Evolutionary conservation across 2,113 vertebrate species (phyloP).

Genomic region (Lycaon pictus): DNA sequence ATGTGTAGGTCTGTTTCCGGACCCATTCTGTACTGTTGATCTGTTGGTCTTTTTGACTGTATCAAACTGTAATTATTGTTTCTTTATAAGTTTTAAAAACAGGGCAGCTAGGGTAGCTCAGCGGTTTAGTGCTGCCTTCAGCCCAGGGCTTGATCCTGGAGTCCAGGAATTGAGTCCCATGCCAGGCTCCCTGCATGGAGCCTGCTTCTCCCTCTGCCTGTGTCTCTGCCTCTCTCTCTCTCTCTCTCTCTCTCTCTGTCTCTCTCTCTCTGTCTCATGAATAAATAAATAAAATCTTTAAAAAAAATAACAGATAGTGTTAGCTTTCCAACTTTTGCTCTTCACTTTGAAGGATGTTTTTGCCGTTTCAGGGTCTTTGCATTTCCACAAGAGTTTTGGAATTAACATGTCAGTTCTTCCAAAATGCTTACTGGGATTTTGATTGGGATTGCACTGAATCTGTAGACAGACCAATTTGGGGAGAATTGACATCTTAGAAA

Average conservation of each 20-base stretch:
- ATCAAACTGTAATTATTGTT: background rate
- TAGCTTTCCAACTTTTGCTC: background rate
- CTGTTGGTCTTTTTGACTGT: background rate
- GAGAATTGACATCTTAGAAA: background rate
- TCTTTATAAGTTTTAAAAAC: background rate
- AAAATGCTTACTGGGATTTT: background rate
- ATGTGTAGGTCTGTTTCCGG: background rate
- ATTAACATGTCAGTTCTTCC: background rate
- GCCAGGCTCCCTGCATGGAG: too few relatives aligned
- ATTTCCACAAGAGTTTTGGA: background rate
- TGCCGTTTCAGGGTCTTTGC: background rate
- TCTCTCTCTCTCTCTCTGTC: too few relatives aligned
- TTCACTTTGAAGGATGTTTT: constrained; percentile 18
- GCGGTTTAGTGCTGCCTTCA: too few relatives aligned
- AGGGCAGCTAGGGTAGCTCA: background rate
- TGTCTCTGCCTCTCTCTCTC: too few relatives aligned
- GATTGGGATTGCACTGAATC: background rate
- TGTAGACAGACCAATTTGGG: background rate
- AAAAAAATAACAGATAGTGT: background rate
- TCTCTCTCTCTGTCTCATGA: too few relatives aligned
- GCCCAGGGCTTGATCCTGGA: too few relatives aligned
- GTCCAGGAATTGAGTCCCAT: too few relatives aligned
- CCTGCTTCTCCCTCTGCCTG: too few relatives aligned
- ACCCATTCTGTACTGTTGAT: background rate
- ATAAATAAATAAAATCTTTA: too few relatives aligned